phyloP scores from a whole-genome alignment of 2,113 vertebrate species.

The Leucopsar rothschildi region DNA sequence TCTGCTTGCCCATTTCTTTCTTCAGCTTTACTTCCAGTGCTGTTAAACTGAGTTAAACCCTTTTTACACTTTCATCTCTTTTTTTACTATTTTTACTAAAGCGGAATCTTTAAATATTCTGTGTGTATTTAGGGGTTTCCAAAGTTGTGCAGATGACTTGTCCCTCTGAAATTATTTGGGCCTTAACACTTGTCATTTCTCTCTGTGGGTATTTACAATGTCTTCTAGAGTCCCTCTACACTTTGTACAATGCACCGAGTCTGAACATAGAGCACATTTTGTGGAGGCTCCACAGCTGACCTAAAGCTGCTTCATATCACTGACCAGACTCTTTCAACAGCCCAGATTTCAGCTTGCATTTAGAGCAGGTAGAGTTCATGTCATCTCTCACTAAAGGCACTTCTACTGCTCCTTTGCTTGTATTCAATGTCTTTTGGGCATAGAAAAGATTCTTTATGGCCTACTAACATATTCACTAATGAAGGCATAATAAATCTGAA shows the following conservation, averaged over 20 bases:
- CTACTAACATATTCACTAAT: background rate
- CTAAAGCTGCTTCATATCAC: background rate
- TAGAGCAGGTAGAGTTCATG: background rate
- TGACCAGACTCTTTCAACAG: background rate
- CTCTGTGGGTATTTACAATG: background rate
- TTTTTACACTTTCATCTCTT: background rate
- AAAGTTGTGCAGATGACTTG: background rate
- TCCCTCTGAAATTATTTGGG: background rate
- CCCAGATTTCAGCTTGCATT: background rate
- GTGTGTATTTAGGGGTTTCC: background rate
- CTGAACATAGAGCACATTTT: background rate
- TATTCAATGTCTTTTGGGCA: background rate
- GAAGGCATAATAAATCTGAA: background rate
- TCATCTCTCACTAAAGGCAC: background rate
- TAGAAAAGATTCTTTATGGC: background rate
- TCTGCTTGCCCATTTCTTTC: background rate
- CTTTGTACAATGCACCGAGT: background rate
- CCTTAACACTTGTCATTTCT: background rate
- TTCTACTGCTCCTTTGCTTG: background rate
- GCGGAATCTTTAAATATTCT: background rate
- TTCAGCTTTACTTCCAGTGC: background rate
- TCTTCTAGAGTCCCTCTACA: background rate
- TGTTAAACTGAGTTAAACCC: background rate
- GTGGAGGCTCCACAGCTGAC: background rate
- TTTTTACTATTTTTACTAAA: background rate